These are phyloP conservation scores for Chaetura pelagica DNA, from an alignment of 2,113 vertebrate species.

Conservation along the genomic window DNA sequence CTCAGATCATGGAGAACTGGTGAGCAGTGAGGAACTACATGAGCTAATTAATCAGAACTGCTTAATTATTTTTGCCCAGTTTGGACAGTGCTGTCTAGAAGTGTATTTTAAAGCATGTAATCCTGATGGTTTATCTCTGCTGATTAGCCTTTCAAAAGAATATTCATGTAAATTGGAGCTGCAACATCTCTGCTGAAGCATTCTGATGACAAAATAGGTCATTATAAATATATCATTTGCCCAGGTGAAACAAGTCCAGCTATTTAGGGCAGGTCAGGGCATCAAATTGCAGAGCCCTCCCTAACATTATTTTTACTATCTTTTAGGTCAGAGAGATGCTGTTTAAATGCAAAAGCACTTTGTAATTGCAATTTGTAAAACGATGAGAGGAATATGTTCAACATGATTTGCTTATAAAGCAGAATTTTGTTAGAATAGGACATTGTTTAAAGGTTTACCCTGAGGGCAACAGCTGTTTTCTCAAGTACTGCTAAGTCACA, in stretches of 20 bases:
- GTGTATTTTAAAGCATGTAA: neutral
- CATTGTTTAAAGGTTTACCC: neutral
- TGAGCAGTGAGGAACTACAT: neutral
- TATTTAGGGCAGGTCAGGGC: constrained; percentile 15
- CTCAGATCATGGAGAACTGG: neutral
- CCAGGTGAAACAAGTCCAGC: constrained; percentile 4
- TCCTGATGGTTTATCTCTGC: neutral
- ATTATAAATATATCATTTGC: constrained; percentile 10
- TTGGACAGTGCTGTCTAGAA: neutral
- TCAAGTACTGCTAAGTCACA: neutral
- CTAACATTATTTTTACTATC: neutral
- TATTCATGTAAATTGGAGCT: neutral
- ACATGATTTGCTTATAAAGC: neutral
- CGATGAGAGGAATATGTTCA: neutral
- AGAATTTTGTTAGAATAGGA: constrained; percentile 12
- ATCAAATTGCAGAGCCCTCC: neutral
- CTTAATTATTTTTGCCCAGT: neutral
- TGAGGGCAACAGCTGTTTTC: constrained; percentile 28
- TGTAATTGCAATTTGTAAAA: constrained; percentile 31
- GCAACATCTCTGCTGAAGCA: neutral
- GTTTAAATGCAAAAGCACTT: constrained; percentile 36
- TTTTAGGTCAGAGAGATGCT: neutral
- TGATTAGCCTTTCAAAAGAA: constrained; percentile 38
- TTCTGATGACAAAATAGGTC: neutral
- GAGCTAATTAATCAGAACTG: neutral